Evolutionary conservation across 2,113 vertebrate species (phyloP).

Genomic region (Pipa parva): DNA sequence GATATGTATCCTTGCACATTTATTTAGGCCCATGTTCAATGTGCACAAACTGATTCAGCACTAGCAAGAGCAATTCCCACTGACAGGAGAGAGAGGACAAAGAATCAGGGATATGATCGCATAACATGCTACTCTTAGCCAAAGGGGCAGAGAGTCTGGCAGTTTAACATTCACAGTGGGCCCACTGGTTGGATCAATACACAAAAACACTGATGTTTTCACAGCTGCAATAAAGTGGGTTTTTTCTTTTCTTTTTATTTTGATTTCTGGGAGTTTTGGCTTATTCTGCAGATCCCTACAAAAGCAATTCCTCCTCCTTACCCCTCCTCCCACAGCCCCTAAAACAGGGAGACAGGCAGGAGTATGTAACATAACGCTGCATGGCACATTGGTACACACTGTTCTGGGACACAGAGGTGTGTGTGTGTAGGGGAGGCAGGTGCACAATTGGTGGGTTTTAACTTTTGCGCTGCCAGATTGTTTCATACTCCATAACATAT

Average conservation of each 20-base stretch:
- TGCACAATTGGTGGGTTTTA: neutral
- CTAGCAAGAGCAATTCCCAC: neutral
- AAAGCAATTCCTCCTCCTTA: neutral
- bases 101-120: neutral
- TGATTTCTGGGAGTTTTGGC: slow-evolving; percentile 37
- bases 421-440: neutral
- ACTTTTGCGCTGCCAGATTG: neutral
- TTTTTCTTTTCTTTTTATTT: slow-evolving; percentile 28
- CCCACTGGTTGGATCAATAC: slow-evolving; percentile 24
- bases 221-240: slow-evolving; percentile 37
- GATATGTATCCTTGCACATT: no score
- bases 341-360: slow-evolving; percentile 6
- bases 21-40: no score
- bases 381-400: neutral
- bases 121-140: neutral
- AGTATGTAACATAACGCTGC: slow-evolving; percentile 19
- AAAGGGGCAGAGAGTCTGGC: slow-evolving; percentile 3
- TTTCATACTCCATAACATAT: neutral
- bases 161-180: neutral
- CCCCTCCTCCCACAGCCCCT: neutral
- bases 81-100: neutral
- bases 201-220: slow-evolving; percentile 16
- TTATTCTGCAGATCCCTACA: slow-evolving; percentile 28
- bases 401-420: neutral
- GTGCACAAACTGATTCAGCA: neutral